Evolutionary conservation across 2,888 invertebrate genomes (phyloP).

Genomic region (Incurvaria masculella): DNA sequence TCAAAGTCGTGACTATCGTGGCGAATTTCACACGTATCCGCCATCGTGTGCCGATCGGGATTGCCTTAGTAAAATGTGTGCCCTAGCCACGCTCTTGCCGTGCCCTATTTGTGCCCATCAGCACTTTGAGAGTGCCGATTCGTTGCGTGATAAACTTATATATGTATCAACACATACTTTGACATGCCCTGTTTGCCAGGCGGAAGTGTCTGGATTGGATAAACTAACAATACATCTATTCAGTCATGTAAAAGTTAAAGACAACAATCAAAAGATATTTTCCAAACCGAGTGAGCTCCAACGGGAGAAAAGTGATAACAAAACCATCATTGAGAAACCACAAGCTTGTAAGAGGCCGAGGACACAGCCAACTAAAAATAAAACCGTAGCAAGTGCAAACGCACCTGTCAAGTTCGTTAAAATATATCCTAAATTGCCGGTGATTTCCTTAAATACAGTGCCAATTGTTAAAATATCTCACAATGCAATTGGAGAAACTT

Average conservation of each 20-base stretch:
- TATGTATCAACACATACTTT: slow-evolving; percentile 72
- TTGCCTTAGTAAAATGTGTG: slow-evolving; percentile 31
- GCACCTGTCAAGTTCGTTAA: slow-evolving; percentile 43
- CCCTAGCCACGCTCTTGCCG: slow-evolving; percentile 57
- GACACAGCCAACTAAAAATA: slow-evolving; percentile 40
- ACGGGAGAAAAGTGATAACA: slow-evolving; percentile 19
- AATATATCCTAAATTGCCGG: slow-evolving; percentile 47
- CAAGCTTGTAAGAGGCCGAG: slow-evolving; percentile 19
- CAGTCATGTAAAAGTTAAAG: slow-evolving; percentile 57
- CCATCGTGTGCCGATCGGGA: background rate
- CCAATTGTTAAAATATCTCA: slow-evolving; percentile 34
- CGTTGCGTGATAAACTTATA: slow-evolving; percentile 68
- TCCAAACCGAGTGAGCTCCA: slow-evolving; percentile 20
- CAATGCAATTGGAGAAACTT: slow-evolving; percentile 16
- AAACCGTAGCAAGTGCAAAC: slow-evolving; percentile 25
- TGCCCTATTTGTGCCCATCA: slow-evolving; percentile 76
- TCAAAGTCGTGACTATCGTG: background rate
- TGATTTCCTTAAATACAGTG: slow-evolving; percentile 34
- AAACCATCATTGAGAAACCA: slow-evolving; percentile 21
- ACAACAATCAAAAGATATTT: slow-evolving; percentile 20
- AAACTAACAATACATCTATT: slow-evolving; percentile 83
- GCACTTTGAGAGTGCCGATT: slow-evolving; percentile 68
- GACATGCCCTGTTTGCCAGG: slow-evolving; percentile 74
- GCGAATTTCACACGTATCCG: background rate
- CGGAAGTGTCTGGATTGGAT: slow-evolving; percentile 71